Evolutionary conservation across 2,113 vertebrate genomes (phyloP), one percentile per base, ranked within the genome.

Genomic region (Aleadryas rufinucha): DNA sequence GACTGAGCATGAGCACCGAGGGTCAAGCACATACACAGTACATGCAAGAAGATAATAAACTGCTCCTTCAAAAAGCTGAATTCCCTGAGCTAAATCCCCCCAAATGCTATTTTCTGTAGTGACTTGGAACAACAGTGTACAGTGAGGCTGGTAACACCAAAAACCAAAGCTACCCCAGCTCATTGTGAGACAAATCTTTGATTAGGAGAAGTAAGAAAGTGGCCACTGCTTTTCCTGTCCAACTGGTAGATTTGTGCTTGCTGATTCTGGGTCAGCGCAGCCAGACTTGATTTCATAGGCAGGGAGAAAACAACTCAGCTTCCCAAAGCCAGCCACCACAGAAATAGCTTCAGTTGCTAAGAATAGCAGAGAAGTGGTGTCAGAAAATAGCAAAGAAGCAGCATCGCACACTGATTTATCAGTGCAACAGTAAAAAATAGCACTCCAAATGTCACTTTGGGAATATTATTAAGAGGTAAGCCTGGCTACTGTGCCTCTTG

Each of bases 321-420:
- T 95, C 83, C 53, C 76, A 86, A 92, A 92, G 82, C 82, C 50
- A 90, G 85, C 87, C 47, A 70, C 49, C 61, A 79, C 89, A 60
- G 49, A 93, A 96, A 94, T 95, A 96, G 91, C 85, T 78, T 81
- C 6, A 78, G 87, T 21, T 88, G 76, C 95, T 96, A 96, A 94
- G 90, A 97, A 96, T 96, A 97, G 94, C 90, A 92, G 76, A 81
- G 57, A 84, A 92, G 80, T 4, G 18, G 90, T 75, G 74, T 84
- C 80, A 95, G 95, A 92, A 95, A 95, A 96, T 89, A 96, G 96
- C 71, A 92, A 92, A 94, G 90, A 14, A 90, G 94, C 96, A 89
- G 92, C 92, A 82, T n/a, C 1, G 4, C 88, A 82, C 57, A 47
- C 89, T 31, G 92, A 93, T 95, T 96, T 93, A 92, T 71, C 92